These are phyloP conservation scores for Lochmaea capreae DNA, from an alignment of 2,888 invertebrate species.

Conservation along the genomic window DNA sequence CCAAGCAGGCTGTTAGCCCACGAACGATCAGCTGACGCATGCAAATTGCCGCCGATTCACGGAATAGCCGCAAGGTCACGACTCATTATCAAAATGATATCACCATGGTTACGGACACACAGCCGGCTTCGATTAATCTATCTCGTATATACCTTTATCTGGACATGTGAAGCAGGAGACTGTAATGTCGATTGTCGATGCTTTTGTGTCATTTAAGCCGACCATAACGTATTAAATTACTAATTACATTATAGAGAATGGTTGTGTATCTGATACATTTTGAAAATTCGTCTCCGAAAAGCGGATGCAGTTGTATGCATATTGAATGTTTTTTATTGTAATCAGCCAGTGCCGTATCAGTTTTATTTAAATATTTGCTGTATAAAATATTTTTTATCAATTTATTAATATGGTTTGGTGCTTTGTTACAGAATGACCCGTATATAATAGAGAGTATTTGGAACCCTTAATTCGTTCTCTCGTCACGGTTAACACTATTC, in stretches of 20 bases:
- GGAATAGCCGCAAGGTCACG: slow-evolving; percentile 51
- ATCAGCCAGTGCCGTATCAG: not conserved
- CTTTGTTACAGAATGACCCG: too few relatives aligned
- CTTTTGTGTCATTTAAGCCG: slow-evolving; percentile 23
- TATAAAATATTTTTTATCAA: too few relatives aligned
- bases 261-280: not conserved
- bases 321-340: not conserved
- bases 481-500: too few relatives aligned
- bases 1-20: slow-evolving; percentile 44
- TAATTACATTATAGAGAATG: slow-evolving; percentile 1
- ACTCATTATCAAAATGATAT: slow-evolving; percentile 56
- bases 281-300: not conserved
- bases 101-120: slow-evolving; percentile 43
- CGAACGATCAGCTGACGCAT: slow-evolving; percentile 53
- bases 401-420: too few relatives aligned
- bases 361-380: too few relatives aligned
- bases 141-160: not conserved
- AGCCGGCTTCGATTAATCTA: slow-evolving; percentile 28
- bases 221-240: slow-evolving; percentile 23
- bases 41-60: slow-evolving; percentile 47
- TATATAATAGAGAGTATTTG: too few relatives aligned
- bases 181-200: slow-evolving; percentile 3
- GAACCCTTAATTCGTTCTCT: too few relatives aligned
- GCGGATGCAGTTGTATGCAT: not conserved
- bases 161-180: not conserved